Base-by-base conservation (phyloP, 2,888 invertebrate species). In the Eremobia ochroleuca region DNA sequence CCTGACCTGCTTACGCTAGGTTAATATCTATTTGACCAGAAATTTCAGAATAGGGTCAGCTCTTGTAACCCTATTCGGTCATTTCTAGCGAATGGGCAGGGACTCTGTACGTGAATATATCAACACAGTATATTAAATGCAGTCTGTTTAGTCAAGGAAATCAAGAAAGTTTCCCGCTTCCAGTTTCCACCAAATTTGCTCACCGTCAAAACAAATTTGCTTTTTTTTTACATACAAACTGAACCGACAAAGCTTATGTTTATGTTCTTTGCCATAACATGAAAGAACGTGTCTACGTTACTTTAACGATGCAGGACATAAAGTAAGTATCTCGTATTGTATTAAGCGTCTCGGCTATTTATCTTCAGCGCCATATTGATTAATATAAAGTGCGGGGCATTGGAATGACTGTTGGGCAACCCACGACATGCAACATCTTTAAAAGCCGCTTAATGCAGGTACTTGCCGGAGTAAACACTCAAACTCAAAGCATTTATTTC, bases 301-400 rank as follows among this genome's bases (percentile, higher is more conserved):
- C 71, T 67, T 61, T 49, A 73, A 66, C 49, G 37, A 74, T 76
- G 69, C 69, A 66, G 37, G 43, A 15, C 76, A 77, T 77, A 82
- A 76, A 73, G 40, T 58, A 49, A 62, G 34, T 55, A 46, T 65
- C 67, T 68, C 70, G 40, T 75, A 65, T 68, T 67, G 62, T 80
- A 74, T 73, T 73, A 67, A 84, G 73, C 25, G n/a, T 70, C 75
- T 79, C 61, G 76, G 65, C 81, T 86, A 76, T 89, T 87, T 86
- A 87, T 85, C 49, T 67, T 28, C 83, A 37, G n/a, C 69, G 78
- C 70, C 82, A 80, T 83, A 85, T 79, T 92, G 89, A 92, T 92
- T 87, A 87, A 92, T 85, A 83, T 55, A 74, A 73, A 80, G 81
- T 90, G 85, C 61, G 79, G 76, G 62, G 82, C 78, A 75, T 77